Evolutionary conservation across 2,888 invertebrate species (phyloP), one percentile per base, ranked within the genome.

Genomic region (Punctoribates punctum): DNA sequence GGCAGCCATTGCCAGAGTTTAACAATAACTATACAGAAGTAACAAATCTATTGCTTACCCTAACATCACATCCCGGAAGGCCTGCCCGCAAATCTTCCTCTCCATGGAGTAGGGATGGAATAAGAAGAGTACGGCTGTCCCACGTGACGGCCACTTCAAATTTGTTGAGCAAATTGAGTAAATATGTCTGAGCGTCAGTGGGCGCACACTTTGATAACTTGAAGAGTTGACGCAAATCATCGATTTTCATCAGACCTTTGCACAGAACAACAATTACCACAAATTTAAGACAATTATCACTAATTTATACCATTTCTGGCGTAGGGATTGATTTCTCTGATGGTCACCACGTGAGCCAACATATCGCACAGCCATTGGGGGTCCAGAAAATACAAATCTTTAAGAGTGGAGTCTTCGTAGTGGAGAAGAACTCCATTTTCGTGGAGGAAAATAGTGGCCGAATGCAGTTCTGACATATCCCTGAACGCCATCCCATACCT

Each of bases 311-410:
- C 96, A 77, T 91, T 91, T 79, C 90, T 88, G 0, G 94, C 95
- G 83, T 96, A 96, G 0, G 95, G 95, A 86, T 97, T 97, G 80
- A 97, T 94, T 85, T 97, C 96, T n/a, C 96, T 85, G 25, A 97
- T 94, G 0, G 97, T 96, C 48, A 98, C 94, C 0, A 98, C 96
- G 83, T 95, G 95, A 0, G 98, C 96, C 54, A 99, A 84, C 88
- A 97, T 93, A 84, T 99, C 98, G 85, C 97, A 98, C 60, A 99
- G 87, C 98, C 98, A 99, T 84, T 99, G 98, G 0, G 98, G 97
- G 84, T 96, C 93, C 65, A 99, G 85, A 85, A 99, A 99, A 85
- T 96, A 97, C 73, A 96, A 87, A 85, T 98, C 96, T 82, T 94
- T 91, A 1, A 96, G 85, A 0, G 94, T 93, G 0, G 95, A 94